Conservation (phyloP, 1,140 invertebrate genomes). For the Saccostrea echinata region DNA sequence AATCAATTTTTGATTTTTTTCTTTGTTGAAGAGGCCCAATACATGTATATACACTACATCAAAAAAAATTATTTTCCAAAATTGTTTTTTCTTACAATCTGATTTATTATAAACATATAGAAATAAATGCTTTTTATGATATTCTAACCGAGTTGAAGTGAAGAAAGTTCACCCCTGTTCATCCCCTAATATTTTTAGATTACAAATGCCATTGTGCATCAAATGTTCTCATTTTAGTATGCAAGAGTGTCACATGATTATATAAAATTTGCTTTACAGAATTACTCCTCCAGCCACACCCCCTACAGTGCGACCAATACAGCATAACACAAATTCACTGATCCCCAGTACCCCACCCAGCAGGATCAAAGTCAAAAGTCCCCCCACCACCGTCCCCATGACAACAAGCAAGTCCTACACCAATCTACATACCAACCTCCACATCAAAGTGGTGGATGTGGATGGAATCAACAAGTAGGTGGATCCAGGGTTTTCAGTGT, state of each 20-base stretch:
- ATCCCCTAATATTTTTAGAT: no score
- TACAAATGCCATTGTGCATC: no score
- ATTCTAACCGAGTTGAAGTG: no score
- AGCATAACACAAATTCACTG: constrained; percentile 80
- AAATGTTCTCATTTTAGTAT: no score
- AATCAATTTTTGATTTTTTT: no score
- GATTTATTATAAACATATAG: no score
- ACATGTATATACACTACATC: no score
- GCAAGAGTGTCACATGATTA: not conserved
- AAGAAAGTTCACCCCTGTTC: no score
- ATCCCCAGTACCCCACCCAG: constrained; percentile 89
- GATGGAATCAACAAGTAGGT: constrained; percentile 45
- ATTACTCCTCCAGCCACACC: constrained; percentile 85
- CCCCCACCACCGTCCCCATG: constrained; percentile 83
- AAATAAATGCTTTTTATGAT: no score
- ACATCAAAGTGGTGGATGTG: constrained; percentile 81
- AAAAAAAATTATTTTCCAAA: no score
- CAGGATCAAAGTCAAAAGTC: constrained; percentile 82
- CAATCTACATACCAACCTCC: constrained; percentile 91
- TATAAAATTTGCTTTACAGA: constrained; percentile 60
- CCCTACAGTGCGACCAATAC: constrained; percentile 77
- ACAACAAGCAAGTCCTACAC: constrained; percentile 90
- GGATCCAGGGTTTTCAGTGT: not conserved
- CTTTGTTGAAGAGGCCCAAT: no score
- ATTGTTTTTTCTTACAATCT: no score